Evolutionary conservation across 92 coral and sea anemone species (phyloP), one percentile per base, ranked within the genome.

Genomic region (Isaurus tuberculatus): DNA sequence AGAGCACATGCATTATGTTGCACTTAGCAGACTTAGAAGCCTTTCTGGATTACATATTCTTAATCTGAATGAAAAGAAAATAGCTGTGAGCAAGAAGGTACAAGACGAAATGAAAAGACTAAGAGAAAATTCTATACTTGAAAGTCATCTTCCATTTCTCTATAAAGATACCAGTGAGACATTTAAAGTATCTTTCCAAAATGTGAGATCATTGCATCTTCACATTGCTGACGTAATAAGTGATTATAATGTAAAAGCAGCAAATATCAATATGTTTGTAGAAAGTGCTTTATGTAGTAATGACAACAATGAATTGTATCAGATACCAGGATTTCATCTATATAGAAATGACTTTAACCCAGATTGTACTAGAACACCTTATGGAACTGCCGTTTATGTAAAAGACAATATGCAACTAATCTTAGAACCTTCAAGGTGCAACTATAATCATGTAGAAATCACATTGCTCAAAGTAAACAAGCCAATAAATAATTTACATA

Each of bases 1-100:
- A 78, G 84, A 90, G 65, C 91, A 90, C 68, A 87, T 87, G 94
- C 94, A 90, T 67, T 89, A 89, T 69, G 93, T 89, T 57, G 91
- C 87, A 11, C 80, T 92, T 32, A 92, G 95, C 46, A 72, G 93
- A 86, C 86, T 89, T 1, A 49, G 86, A 89, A 91, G 87, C 75
- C 83, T 71, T 73, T 86, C 88, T 8, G 58, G 46, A 27, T 80
- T 89, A 72, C 91, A 92, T 27, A 92, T 92, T 14, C 73, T 92
- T 5, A 83, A 86, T 61, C 86, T 91, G 61, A 92, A 87, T 89
- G 93, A 90, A 66, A 43, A 90, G 0, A 92, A 87, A 80, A 92
- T 89, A 27, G 61, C 26, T 20, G 93, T 90, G 11, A 92, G 89
- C 70, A 17, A 79, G 28, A 88, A 89, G 32, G 97, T 93, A 63